phyloP scores from a whole-genome alignment of 2,888 invertebrate genomes.

The Fragum sueziense region DNA sequence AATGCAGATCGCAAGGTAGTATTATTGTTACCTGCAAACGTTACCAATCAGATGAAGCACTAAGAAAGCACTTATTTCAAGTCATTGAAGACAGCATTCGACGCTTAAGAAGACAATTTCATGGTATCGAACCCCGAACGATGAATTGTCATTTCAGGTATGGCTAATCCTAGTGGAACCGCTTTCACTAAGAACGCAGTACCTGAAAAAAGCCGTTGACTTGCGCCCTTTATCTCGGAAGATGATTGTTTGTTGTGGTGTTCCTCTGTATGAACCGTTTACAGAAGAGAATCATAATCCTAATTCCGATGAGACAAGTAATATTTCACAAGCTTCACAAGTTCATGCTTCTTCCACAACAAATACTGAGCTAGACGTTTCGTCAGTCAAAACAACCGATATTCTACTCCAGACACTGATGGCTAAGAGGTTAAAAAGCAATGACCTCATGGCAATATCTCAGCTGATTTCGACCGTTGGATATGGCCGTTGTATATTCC shows the following conservation, averaged over 20 bases:
- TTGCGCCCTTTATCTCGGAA: neutral
- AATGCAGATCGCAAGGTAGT: slow-evolving; percentile 73
- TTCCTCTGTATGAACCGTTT: neutral
- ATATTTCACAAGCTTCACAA: neutral
- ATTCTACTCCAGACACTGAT: neutral
- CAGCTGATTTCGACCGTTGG: neutral
- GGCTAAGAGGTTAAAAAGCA: no score
- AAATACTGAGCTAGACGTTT: neutral
- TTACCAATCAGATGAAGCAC: slow-evolving; percentile 75
- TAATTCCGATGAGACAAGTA: neutral
- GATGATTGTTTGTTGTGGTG: neutral
- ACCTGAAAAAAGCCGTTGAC: neutral
- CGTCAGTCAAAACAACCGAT: neutral
- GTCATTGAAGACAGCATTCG: slow-evolving; percentile 61
- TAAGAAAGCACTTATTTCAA: slow-evolving; percentile 65
- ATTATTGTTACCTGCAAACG: slow-evolving; percentile 78
- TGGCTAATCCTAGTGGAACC: slow-evolving; percentile 52
- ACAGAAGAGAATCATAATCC: neutral
- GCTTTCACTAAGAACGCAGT: slow-evolving; percentile 45
- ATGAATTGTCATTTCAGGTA: slow-evolving; percentile 50
- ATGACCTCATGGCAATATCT: neutral
- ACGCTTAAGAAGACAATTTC: slow-evolving; percentile 40
- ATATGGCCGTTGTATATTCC: neutral
- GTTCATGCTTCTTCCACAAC: neutral
- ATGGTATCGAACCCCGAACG: slow-evolving; percentile 57